phyloP scores from a whole-genome alignment of 1,140 invertebrate genomes.

The Pomacea maculata region DNA sequence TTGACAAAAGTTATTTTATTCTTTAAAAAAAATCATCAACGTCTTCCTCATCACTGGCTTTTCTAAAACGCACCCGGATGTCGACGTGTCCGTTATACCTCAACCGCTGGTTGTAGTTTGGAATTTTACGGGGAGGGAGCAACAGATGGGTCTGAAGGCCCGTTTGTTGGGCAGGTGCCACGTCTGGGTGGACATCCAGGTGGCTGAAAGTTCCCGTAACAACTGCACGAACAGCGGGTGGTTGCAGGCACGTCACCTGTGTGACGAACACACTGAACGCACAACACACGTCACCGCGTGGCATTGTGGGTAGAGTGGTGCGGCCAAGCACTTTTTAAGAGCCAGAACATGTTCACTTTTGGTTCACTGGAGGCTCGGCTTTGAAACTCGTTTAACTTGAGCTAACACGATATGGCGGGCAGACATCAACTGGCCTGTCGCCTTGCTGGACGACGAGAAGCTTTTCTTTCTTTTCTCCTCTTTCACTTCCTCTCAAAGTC shows the following conservation, averaged over 20 bases:
- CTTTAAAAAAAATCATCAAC: background rate
- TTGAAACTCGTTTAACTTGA: background rate
- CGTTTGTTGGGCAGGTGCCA: background rate
- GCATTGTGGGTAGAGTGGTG: background rate
- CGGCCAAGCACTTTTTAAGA: background rate
- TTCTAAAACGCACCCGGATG: no score
- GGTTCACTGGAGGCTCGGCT: background rate
- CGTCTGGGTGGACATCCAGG: background rate
- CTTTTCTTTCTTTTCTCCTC: background rate
- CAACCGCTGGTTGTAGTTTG: background rate
- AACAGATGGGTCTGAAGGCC: background rate
- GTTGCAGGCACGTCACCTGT: background rate
- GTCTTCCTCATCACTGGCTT: no score
- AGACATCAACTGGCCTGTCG: background rate
- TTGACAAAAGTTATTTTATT: no score
- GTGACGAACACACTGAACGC: background rate
- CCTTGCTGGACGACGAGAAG: background rate
- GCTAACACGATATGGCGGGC: background rate
- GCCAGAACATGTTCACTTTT: background rate
- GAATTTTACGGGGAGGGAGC: background rate
- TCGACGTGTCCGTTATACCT: background rate
- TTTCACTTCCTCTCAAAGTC: conserved; percentile 8
- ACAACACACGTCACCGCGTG: background rate
- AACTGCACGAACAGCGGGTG: background rate
- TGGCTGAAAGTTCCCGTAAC: background rate